Conservation (phyloP, 1,140 invertebrate genomes). For the Arctopsyche grandis region DNA sequence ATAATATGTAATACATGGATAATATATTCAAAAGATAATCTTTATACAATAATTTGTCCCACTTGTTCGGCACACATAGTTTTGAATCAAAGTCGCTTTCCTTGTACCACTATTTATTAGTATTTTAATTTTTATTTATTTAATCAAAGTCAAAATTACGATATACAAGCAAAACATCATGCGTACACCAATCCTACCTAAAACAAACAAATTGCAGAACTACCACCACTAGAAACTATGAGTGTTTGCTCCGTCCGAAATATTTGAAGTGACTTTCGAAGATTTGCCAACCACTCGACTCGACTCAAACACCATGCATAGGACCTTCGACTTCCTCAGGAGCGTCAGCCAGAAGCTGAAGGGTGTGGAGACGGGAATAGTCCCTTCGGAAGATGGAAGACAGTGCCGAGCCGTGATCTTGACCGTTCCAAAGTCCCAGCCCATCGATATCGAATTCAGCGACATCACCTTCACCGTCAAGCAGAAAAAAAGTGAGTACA, state of each 20-base stretch:
- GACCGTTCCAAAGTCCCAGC: constrained; percentile 61
- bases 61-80: not conserved
- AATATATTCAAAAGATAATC: too few species aligned
- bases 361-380: constrained; percentile 24
- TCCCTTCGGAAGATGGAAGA: constrained; percentile 23
- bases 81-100: not conserved
- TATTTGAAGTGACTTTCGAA: too few species aligned
- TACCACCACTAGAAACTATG: not conserved
- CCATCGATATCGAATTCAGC: constrained; percentile 72
- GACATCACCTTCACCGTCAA: constrained; percentile 70
- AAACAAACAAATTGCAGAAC: not conserved
- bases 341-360: constrained; percentile 50
- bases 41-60: too few species aligned
- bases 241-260: too few species aligned
- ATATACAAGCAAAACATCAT: not conserved
- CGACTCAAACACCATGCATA: constrained; percentile 36
- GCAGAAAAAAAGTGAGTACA: constrained; percentile 67
- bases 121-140: not conserved
- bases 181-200: not conserved
- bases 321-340: constrained; percentile 48
- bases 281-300: too few species aligned
- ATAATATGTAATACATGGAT: too few species aligned
- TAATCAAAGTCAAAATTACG: not conserved
- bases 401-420: constrained; percentile 49
- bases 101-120: not conserved